These are phyloP conservation scores for Ciona savignyi DNA, from an alignment of 23 tunicate species.

Conservation along the genomic window DNA sequence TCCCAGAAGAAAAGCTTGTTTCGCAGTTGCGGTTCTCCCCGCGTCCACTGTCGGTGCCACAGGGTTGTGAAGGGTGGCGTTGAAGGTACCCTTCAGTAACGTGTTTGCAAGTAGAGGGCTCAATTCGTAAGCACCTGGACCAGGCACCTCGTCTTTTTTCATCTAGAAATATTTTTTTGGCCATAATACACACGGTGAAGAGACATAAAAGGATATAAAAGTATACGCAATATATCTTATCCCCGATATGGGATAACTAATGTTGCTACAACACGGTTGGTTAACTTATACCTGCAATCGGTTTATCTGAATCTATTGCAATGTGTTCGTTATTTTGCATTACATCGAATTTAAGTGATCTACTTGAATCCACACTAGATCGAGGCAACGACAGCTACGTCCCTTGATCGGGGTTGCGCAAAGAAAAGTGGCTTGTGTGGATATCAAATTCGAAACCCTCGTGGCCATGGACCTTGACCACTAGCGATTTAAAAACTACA, in stretches of 20 bases:
- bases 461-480: too few relatives aligned
- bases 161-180: background rate
- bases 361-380: background rate
- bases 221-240: background rate
- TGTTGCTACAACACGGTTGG: background rate
- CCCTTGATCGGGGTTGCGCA: too few relatives aligned
- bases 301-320: too few relatives aligned
- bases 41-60: slow-evolving; percentile 38
- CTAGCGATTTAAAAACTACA: too few relatives aligned
- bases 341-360: too few relatives aligned
- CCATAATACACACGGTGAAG: background rate
- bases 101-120: slow-evolving; percentile 82
- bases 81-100: slow-evolving; percentile 80
- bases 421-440: too few relatives aligned
- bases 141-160: slow-evolving; percentile 71
- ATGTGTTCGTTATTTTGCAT: too few relatives aligned
- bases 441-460: too few relatives aligned
- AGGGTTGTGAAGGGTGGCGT: slow-evolving; percentile 86
- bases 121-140: slow-evolving; percentile 83
- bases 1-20: slow-evolving; percentile 78
- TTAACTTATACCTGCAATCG: too few relatives aligned
- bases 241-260: background rate
- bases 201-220: background rate
- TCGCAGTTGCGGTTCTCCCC: slow-evolving; percentile 53
- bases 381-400: background rate